Percentiles rank a stretch among this genome's conserved stretches.
phyloP scores from a whole-genome alignment of 1,140 invertebrate genomes.

The Tribolium madens region DNA sequence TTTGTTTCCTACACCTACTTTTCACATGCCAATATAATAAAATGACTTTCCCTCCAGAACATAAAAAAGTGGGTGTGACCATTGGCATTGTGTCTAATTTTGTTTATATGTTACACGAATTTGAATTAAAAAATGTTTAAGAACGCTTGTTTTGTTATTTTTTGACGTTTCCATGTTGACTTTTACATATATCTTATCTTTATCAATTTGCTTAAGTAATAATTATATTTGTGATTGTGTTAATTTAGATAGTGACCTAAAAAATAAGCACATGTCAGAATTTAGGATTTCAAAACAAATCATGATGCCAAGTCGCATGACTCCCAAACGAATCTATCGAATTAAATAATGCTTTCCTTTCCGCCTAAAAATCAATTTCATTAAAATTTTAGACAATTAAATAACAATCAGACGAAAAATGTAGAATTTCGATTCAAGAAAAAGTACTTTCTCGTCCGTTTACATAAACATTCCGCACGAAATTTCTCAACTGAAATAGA shows the following conservation, averaged over 20 bases:
- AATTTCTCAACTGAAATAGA: conserved; percentile 49
- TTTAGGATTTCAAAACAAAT: background rate
- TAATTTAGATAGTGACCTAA: background rate
- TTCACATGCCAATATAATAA: too few relatives aligned
- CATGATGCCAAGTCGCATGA: too few relatives aligned
- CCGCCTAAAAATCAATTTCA: background rate
- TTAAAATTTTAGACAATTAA: background rate
- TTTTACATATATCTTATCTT: background rate
- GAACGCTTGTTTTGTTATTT: background rate
- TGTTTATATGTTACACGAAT: too few relatives aligned
- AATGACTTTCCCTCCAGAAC: too few relatives aligned
- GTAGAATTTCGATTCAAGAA: background rate
- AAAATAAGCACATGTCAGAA: background rate
- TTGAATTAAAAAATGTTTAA: too few relatives aligned
- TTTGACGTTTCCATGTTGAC: background rate
- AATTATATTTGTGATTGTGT: background rate
- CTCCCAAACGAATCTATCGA: background rate
- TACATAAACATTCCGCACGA: conserved; percentile 21
- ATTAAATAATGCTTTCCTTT: background rate
- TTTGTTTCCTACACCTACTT: too few relatives aligned
- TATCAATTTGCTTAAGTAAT: background rate
- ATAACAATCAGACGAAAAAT: background rate
- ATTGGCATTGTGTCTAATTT: too few relatives aligned
- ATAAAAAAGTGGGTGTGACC: too few relatives aligned
- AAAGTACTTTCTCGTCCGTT: background rate